Base-by-base conservation (phyloP, 2,888 invertebrate genomes). In the Ischnura elegans region DNA sequence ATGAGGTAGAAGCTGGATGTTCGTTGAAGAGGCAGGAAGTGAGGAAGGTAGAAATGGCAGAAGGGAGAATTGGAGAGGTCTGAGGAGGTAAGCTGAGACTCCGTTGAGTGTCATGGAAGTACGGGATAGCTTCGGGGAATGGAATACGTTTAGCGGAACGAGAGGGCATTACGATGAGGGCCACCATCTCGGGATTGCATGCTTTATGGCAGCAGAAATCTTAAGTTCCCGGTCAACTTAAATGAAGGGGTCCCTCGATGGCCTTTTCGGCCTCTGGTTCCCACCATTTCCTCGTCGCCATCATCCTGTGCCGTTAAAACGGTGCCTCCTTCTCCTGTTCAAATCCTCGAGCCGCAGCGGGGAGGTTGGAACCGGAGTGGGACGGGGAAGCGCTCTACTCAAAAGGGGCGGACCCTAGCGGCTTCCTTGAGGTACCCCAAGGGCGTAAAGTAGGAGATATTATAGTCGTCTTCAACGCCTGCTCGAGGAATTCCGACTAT, bases 171-270 rank as follows among this genome's bases (percentile, higher is more conserved):
- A 76, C 29, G 76, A 76, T 29, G 16, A 51, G 29, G 76, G 36
- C 76, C 76, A 36, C 76, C 36, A 76, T 76, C 76, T 76, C 36
- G 76, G 76, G 76, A 76, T 76, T 76, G 76, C 36, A 76, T 76
- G 76, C 76, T 76, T 76, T 76, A 76, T 76, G 76, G 6, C 1
- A 10, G 36, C 29, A 76, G 76, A 36, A 76, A 76, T 76, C 76
- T 36, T 76, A 76, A 76, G 76, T 76, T 76, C 76, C 76, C 36
- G 76, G 76, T 76, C 76, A 76, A 76, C 76, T 76, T 76, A 76
- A 76, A 76, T 76, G 76, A 36, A 76, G 76, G 5, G 36, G 76
- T 76, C 76, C 76, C 76, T 29, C 76, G 76, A 76, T 76, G 76
- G 76, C 76, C 36, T 76, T 76, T 76, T 76, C 10, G 76, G n/a